These are phyloP conservation scores for Athripsodes cinereus DNA, from an alignment of 2,888 invertebrate genomes.

Conservation along the genomic window DNA sequence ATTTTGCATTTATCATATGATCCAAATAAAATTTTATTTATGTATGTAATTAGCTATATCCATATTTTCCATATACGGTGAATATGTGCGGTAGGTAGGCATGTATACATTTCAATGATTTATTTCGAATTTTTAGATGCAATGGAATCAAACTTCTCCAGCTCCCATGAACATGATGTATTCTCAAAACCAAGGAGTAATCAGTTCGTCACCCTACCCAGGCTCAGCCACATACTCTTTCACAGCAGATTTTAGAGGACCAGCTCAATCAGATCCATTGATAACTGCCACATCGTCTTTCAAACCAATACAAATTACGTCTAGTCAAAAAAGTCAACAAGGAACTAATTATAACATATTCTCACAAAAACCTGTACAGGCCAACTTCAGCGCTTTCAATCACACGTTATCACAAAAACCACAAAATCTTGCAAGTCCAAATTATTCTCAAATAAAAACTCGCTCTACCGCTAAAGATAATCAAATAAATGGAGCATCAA, in stretches of 20 bases:
- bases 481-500: conserved; percentile 38
- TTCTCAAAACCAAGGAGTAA: conserved; percentile 55
- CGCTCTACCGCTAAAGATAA: conserved; percentile 43
- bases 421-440: conserved; percentile 26
- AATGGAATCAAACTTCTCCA: conserved; percentile 65
- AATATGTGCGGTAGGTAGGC: too few relatives aligned
- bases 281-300: conserved; percentile 51
- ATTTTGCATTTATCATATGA: too few relatives aligned
- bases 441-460: conserved; percentile 38
- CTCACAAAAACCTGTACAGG: conserved; percentile 38
- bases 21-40: too few relatives aligned
- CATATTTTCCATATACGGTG: too few relatives aligned
- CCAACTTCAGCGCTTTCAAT: conserved; percentile 31
- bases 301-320: conserved; percentile 50
- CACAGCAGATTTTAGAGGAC: conserved; percentile 73
- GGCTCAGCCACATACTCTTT: conserved; percentile 73
- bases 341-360: conserved; percentile 29
- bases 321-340: conserved; percentile 38
- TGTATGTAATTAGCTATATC: too few relatives aligned
- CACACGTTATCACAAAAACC: conserved; percentile 22
- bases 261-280: conserved; percentile 51
- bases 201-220: conserved; percentile 61
- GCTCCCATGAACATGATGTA: conserved; percentile 60
- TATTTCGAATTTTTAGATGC: conserved; percentile 60
- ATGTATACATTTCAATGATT: too few relatives aligned